phyloP scores from a whole-genome alignment of 2,888 invertebrate species.

The Cetonia aurata region DNA sequence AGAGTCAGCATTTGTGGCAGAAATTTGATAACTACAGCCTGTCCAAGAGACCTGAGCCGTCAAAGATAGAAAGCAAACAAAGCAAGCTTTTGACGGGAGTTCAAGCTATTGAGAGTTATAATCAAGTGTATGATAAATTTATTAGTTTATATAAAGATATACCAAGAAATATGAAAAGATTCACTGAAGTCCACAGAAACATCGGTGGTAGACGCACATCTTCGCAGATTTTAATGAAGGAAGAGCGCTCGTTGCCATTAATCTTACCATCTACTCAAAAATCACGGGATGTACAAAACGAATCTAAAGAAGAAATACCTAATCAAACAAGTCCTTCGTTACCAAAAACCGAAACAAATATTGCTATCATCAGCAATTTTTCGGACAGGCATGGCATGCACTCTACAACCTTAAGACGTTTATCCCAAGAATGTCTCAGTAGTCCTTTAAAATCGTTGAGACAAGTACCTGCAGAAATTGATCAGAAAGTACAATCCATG shows the following conservation, averaged over 20 bases:
- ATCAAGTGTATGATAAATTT: slow-evolving; percentile 28
- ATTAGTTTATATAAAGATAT: slow-evolving; percentile 27
- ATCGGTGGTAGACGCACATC: slow-evolving; percentile 1
- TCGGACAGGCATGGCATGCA: not conserved
- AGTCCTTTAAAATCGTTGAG: not conserved
- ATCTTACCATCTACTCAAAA: slow-evolving; percentile 8
- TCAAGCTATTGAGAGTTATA: slow-evolving; percentile 34
- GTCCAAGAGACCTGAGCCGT: not conserved
- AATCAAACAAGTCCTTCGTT: not conserved
- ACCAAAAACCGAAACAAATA: not conserved
- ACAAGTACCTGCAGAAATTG: slow-evolving; percentile 16
- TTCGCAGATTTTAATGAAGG: not conserved
- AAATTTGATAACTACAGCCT: slow-evolving; percentile 15
- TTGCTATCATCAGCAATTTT: not conserved
- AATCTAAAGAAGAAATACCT: not conserved
- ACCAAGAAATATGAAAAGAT: slow-evolving; percentile 29
- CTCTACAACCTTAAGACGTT: slow-evolving; percentile 11
- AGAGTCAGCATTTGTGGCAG: slow-evolving; percentile 11
- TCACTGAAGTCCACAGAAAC: slow-evolving; percentile 16
- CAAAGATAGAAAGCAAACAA: slow-evolving; percentile 12
- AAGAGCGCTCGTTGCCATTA: slow-evolving; percentile 9
- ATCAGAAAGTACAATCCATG: slow-evolving; percentile 19
- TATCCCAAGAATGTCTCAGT: not conserved
- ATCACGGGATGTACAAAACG: not conserved
- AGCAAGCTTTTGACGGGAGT: slow-evolving; percentile 27